Conservation (phyloP, 1,140 invertebrate species). For the Pseudomyrmex cubaensis region DNA sequence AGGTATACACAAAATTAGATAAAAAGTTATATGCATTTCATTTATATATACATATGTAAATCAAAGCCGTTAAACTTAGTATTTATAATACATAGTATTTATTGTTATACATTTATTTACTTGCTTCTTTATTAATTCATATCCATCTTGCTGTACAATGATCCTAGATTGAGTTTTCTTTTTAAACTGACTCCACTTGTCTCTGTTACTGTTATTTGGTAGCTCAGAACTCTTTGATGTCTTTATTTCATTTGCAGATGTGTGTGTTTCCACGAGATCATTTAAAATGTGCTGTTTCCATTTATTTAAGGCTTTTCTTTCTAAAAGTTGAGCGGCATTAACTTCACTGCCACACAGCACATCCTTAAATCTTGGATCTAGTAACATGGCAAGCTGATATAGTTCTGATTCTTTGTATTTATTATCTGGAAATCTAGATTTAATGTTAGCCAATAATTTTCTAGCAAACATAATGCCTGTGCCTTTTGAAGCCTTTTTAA, state of each 20-base stretch:
- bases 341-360: not conserved
- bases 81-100: no score
- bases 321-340: not conserved
- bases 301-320: not conserved
- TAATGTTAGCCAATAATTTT: not conserved
- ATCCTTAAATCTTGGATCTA: constrained; percentile 1
- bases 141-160: not conserved
- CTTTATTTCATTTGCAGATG: not conserved
- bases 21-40: not conserved
- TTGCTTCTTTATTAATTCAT: not conserved
- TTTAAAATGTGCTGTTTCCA: not conserved
- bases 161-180: not conserved
- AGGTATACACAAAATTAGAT: not conserved
- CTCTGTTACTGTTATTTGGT: not conserved
- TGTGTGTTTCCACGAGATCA: not conserved
- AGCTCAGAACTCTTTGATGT: not conserved
- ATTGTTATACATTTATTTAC: not conserved
- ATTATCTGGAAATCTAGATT: not conserved
- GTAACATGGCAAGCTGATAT: not conserved
- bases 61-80: no score
- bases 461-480: not conserved
- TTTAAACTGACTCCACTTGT: not conserved
- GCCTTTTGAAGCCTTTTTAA: not conserved
- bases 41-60: not conserved
- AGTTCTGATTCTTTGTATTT: not conserved